phyloP scores from a whole-genome alignment of 2,888 invertebrate species.

The Polymixis lichenea region DNA sequence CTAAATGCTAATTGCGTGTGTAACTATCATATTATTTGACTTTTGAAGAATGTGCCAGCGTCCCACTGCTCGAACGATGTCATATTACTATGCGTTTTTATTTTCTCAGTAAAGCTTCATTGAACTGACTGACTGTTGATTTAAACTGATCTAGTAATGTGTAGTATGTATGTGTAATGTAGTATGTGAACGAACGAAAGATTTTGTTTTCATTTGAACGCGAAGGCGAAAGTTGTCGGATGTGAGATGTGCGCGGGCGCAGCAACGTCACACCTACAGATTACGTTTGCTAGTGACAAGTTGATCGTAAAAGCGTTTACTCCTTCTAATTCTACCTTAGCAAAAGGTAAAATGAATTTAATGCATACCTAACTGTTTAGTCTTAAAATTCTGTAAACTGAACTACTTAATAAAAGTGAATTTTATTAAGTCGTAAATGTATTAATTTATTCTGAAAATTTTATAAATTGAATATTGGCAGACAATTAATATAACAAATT shows the following conservation, averaged over 20 bases:
- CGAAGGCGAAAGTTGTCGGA: slow-evolving; percentile 65
- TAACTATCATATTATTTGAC: slow-evolving; percentile 40
- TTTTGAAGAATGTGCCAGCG: slow-evolving; percentile 18
- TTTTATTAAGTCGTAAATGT: neutral
- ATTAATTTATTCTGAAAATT: neutral
- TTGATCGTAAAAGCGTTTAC: slow-evolving; percentile 11
- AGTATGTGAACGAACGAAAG: slow-evolving; percentile 41
- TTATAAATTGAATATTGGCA: neutral
- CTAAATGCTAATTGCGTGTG: slow-evolving; percentile 42
- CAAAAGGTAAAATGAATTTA: neutral
- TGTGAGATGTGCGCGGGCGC: slow-evolving; percentile 50
- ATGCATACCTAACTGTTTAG: neutral
- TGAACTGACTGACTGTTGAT: slow-evolving; percentile 6
- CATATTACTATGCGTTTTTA: neutral
- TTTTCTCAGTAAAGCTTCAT: slow-evolving; percentile 13
- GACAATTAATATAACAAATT: neutral
- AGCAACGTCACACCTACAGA: slow-evolving; percentile 52
- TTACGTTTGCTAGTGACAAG: slow-evolving; percentile 41
- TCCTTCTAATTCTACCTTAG: neutral
- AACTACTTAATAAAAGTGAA: neutral
- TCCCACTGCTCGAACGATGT: neutral
- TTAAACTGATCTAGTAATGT: slow-evolving; percentile 26
- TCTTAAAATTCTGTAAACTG: neutral
- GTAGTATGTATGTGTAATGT: no score
- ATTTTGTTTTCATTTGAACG: slow-evolving; percentile 63